Evolutionary conservation across 2,113 vertebrate genomes (phyloP), one percentile per base, ranked within the genome.

Genomic region (Lagopus leucura): DNA sequence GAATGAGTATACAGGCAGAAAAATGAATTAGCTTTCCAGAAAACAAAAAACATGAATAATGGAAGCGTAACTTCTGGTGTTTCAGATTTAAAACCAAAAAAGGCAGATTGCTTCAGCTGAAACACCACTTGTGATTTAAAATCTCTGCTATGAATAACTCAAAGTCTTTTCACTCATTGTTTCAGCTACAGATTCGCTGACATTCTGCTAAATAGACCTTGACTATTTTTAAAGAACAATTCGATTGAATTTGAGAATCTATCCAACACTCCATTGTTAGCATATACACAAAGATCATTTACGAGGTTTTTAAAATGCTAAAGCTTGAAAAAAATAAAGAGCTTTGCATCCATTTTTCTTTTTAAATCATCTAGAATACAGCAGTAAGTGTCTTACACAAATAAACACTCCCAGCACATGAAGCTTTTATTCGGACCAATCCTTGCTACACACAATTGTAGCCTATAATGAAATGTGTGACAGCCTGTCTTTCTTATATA

Each of bases 21-120:
- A 92, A 96, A 71, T 86, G 83, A 94, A 96, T 95, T 94, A 76
- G 86, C 86, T 85, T 89, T 75, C 91, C 50, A 77, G 76, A 90
- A 87, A 83, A 76, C 2, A 11, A 61, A 74, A 95, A 74, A 25
- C 40, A 90, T 47, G 38, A 96, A 93, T 72, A 95, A 93, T 80
- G 45, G 71, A 95, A 93, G 22, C 18, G 34, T 76, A 89, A 82
- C 72, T 94, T 91, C 72, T 81, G 69, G 48, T 60, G 50, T 64
- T 84, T 20, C 48, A 52, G 30, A 88, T 45, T 71, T 75, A 40
- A 28, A 79, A 75, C 28, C 28, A 65, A 70, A 82, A 70, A 82
- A 43, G 17, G 38, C 7, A 60, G 3, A 6, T 20, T 73, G 75
- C 70, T 38, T 1, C 12, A 85, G 45, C 6, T 8, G 58, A 89